Evolutionary conservation across 2,888 invertebrate genomes (phyloP).

Genomic region (Drosophila tripunctata): DNA sequence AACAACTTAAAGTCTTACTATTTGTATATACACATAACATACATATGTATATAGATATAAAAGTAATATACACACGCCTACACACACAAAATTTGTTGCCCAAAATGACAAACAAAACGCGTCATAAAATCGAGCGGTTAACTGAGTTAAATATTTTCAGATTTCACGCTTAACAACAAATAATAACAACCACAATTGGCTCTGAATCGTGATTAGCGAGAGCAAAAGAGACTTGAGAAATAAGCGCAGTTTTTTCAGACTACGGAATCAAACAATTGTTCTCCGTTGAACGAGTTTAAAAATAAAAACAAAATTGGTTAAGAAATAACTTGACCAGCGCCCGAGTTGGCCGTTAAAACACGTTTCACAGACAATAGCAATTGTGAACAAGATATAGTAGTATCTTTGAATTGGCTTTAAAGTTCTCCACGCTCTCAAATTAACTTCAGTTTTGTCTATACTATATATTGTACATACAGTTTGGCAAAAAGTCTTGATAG

Average conservation of each 20-base stretch:
- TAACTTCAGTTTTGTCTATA: not conserved
- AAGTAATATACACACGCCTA: constrained; percentile 45
- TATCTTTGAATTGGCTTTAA: constrained; percentile 6
- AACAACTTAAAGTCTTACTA: constrained; percentile 36
- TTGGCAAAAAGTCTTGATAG: too few relatives aligned
- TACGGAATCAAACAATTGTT: constrained; percentile 61
- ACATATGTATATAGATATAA: constrained; percentile 5
- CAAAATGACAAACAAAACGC: constrained; percentile 48
- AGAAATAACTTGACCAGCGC: constrained; percentile 35
- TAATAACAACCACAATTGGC: constrained; percentile 61
- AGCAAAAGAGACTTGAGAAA: constrained; percentile 35
- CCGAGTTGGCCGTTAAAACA: constrained; percentile 65
- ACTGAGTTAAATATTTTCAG: constrained; percentile 21
- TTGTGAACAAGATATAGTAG: constrained; percentile 56
- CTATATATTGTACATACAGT: too few relatives aligned
- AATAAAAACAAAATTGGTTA: constrained; percentile 16
- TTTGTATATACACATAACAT: constrained; percentile 22
- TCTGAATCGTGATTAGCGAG: constrained; percentile 65
- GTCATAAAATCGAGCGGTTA: constrained; percentile 24
- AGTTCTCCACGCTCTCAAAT: constrained; percentile 5
- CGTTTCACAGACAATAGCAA: constrained; percentile 63
- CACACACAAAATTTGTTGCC: constrained; percentile 25
- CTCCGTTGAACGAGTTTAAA: constrained; percentile 36
- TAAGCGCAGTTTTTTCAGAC: constrained; percentile 46
- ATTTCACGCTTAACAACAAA: constrained; percentile 39